A percentile compares a stretch with the other conserved stretches of the same genome.
Conservation (phyloP, 1,140 invertebrate species). For the Laodelphax striatellus region DNA sequence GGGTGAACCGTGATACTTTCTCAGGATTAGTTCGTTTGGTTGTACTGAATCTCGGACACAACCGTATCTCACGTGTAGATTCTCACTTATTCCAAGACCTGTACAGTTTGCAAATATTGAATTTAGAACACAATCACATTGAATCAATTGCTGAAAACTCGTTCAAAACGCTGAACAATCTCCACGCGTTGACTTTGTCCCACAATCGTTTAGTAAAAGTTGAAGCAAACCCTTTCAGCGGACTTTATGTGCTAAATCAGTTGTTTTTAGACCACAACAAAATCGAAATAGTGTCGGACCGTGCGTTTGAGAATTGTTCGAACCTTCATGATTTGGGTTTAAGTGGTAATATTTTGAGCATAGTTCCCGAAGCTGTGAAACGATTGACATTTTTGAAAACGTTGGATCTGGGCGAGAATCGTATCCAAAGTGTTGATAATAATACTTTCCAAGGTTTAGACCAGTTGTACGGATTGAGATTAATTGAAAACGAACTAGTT, state of each 20-base stretch:
- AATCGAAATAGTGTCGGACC: conserved; percentile 51
- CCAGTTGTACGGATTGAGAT: conserved; percentile 43
- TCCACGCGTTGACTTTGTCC: conserved; percentile 61
- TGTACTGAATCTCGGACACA: conserved; percentile 62
- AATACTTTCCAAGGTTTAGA: conserved; percentile 49
- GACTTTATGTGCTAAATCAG: conserved; percentile 57
- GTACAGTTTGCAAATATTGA: conserved; percentile 61
- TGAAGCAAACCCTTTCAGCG: conserved; percentile 54
- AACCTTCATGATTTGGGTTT: conserved; percentile 75
- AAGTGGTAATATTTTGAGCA: conserved; percentile 66
- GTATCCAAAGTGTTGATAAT: conserved; percentile 49
- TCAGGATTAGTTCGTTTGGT: conserved; percentile 56
- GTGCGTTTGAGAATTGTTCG: conserved; percentile 67
- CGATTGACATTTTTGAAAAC: conserved; percentile 61
- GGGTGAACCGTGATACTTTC: conserved; percentile 68
- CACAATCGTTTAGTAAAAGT: conserved; percentile 58
- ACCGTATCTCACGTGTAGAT: conserved; percentile 56
- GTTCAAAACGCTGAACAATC: conserved; percentile 58
- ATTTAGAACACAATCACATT: conserved; percentile 64
- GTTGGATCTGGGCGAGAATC: conserved; percentile 75
- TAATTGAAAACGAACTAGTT: conserved; percentile 53
- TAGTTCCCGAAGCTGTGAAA: conserved; percentile 63
- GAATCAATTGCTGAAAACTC: conserved; percentile 56
- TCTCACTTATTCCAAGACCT: conserved; percentile 60
- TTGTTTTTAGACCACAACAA: conserved; percentile 64